phyloP scores from a whole-genome alignment of 2,113 vertebrate species.

The Sapayoa aenigma region DNA sequence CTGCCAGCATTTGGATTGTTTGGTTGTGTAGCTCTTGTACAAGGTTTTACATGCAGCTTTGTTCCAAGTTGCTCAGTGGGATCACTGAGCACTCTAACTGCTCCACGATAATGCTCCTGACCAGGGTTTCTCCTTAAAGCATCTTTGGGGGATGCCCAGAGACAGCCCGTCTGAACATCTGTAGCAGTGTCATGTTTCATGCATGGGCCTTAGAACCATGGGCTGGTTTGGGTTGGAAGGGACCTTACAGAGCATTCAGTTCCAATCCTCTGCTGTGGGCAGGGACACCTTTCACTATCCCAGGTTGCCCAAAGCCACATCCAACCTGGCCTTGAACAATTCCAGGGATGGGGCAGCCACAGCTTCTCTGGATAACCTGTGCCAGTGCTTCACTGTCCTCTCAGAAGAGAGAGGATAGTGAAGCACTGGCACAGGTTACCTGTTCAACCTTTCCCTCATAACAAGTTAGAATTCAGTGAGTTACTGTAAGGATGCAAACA shows the following conservation, averaged over 20 bases:
- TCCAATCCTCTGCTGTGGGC: neutral
- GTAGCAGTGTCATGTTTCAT: neutral
- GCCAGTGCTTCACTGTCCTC: neutral
- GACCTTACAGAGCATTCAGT: neutral
- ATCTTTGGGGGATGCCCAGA: neutral
- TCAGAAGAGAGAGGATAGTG: too few relatives aligned
- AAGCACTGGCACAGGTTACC: too few relatives aligned
- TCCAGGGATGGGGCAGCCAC: neutral
- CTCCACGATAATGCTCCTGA: too few relatives aligned
- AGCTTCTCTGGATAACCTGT: too few relatives aligned
- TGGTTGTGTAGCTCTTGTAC: fast-evolving
- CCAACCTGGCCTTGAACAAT: neutral
- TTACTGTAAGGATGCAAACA: neutral
- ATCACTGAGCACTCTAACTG: neutral
- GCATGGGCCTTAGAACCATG: too few relatives aligned
- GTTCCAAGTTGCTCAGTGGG: neutral
- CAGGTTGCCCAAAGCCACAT: too few relatives aligned
- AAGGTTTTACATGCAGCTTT: neutral
- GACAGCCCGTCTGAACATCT: neutral
- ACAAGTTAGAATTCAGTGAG: neutral
- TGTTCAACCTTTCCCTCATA: neutral
- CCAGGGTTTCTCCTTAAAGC: neutral
- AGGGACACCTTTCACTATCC: neutral
- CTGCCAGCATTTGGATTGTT: neutral
- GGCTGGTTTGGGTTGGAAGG: neutral